phyloP scores from a whole-genome alignment of 1,140 invertebrate genomes.

The Gerris buenoi region DNA sequence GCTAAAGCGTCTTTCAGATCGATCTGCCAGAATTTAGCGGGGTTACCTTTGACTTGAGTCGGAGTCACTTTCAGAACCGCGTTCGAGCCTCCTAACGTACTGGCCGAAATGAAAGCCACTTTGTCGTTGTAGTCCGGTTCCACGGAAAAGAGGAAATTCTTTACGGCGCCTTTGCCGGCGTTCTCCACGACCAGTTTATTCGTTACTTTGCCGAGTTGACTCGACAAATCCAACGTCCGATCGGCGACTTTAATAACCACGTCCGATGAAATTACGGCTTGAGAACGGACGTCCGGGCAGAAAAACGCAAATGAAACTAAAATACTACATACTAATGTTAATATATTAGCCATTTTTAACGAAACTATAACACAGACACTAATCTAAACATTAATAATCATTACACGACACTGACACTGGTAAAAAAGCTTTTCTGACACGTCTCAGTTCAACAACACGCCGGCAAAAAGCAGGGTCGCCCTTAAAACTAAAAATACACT shows the following conservation, averaged over 20 bases:
- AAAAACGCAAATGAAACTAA: background rate
- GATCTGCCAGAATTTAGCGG: constrained; percentile 34
- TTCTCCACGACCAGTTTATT: constrained; percentile 71
- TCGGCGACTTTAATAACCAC: constrained; percentile 69
- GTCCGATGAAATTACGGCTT: constrained; percentile 24
- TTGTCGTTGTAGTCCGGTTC: constrained; percentile 44
- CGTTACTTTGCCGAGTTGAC: constrained; percentile 72
- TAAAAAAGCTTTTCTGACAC: background rate
- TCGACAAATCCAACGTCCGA: constrained; percentile 66
- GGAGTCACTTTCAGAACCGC: constrained; percentile 42
- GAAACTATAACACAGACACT: background rate
- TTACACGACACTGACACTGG: background rate
- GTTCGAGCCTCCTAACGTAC: constrained; percentile 41
- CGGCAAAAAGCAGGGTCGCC: background rate
- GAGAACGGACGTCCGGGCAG: background rate
- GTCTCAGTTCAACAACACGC: background rate
- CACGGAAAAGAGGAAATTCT: constrained; percentile 53
- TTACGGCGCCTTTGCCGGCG: constrained; percentile 48
- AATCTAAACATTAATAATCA: background rate
- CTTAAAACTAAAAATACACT: too few relatives aligned
- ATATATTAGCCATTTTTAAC: constrained; percentile 1
- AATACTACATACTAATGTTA: background rate
- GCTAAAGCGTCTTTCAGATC: constrained; percentile 43
- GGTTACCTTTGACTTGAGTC: constrained; percentile 34
- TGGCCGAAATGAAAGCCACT: constrained; percentile 56